Evolutionary conservation across 1,140 invertebrate species (phyloP), one percentile per base, ranked within the genome.

Genomic region (Cheumatopsyche charites): DNA sequence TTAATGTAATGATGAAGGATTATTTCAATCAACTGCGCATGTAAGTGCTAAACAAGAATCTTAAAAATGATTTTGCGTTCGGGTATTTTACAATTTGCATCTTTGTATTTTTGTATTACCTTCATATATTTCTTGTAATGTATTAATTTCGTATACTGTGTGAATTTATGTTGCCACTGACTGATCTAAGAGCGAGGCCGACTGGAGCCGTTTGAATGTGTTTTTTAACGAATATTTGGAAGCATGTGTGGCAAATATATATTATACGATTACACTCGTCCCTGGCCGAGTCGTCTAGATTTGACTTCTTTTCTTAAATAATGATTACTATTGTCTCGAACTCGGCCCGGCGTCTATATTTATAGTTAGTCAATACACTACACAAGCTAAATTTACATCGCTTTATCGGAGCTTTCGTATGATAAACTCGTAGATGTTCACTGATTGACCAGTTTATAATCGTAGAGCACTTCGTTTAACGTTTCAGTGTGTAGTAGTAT

Each of bases 41-140:
- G 5, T 15, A 49, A n/a, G 13, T n/a, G n/a, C n/a, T n/a, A 49
- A 49, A n/a, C 13, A 15, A 3, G 45, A n/a, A 5, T n/a, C 17
- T n/a, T n/a, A 13, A n/a, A 62, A 25, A 42, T 65, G 19, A 65
- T 42, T 65, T 42, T 43, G 36, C 25, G 43, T 65, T 36, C 15
- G 43, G 12, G 17, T 65, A 36, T 21, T 21, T 42, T 3, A 42
- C 63, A 71, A 47, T 58, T 71, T 55, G 41, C 70, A 71, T 76
- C 63, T 76, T 74, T 76, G 58, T 74, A 72, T 71, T 74, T 76
- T 72, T 76, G 63, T 73, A 76, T 76, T 69, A 55, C 70, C 66
- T 76, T 72, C 29, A 36, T 41, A 72, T 55, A 66, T 74, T 69
- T 74, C 68, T 36, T 70, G 62, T 36, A 62, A 58, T 55, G 55